Evolutionary conservation across 2,113 vertebrate species (phyloP), one percentile per base, ranked within the genome.

Genomic region (Neotragus pygmaeus): DNA sequence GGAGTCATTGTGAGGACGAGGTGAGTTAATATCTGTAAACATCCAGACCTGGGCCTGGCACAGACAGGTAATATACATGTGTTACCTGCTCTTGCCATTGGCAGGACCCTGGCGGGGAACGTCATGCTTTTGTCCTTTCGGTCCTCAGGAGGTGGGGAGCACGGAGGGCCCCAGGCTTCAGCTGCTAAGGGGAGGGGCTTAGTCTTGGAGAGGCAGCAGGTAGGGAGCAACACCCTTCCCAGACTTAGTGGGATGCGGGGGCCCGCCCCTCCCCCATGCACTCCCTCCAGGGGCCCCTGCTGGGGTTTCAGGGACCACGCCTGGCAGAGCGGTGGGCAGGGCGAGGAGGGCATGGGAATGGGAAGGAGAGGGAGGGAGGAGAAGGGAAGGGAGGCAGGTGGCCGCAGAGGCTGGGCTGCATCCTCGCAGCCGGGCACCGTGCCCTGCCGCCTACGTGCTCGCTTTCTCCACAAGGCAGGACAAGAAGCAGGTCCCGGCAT

Each of bases 361-460:
- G 15, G 33, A 16, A 88, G 17, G 55, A 7, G 7, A 62, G 17
- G 49, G 7, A 62, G 75, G 45, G 25, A 43, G 19, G 17, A 28
- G n/a, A 80, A n/a, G 28, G 47, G 25, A 45, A 70, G 47, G 60
- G 45, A 57, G 70, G 49, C 55, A 57, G 96, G 94, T 91, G 92
- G n/a, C 95, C 55, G 1, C 51, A 9, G 75, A 91, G 60, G 45
- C 43, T 1, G 0, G 25, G 55, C 75, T 77, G 45, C 47, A 27
- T 60, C 96, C 43, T 49, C 6, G 5, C 77, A 47, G 88, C 91
- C 62, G 92, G 96, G 96, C 57, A 10, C 88, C 2, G 2, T 90
- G 95, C 96, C 97, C 90, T 28, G 12, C 47, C 85, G 96, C 96
- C 97, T 97, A 97, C 98, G 97, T 98, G 97, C 90, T 91, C 53